Base-by-base conservation (phyloP, 2,888 invertebrate species). In the Stomorhina lunata region DNA sequence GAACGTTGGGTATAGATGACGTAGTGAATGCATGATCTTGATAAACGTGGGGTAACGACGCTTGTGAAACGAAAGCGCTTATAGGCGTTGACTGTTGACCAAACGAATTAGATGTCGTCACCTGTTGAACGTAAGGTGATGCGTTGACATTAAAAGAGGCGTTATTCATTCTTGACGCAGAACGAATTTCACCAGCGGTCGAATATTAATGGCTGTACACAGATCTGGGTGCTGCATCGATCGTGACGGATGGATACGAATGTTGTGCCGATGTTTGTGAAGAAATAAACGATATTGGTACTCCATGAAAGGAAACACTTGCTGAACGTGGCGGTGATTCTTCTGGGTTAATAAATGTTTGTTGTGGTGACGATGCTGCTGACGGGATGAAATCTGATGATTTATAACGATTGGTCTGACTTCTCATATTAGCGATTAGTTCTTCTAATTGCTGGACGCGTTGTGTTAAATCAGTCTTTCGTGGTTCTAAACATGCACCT, bases 361-460 rank as follows among this genome's bases (percentile, higher is more conserved):
- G 43, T 43, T 43, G 43, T 5, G 43, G 43, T 17, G 43, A 43
- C 5, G 43, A 43, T 17, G 43, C 43, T 43, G 6, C 17, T 43
- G 43, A 10, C 10, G 43, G 17, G 17, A 17, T 17, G 17, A 43
- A 43, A 43, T 43, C 17, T 2, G 43, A 17, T 43, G 43, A 10
- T 43, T 17, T 15, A 17, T 43, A 43, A 15, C 17, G 43, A 4
- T 43, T 10, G 17, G 43, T 43, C 5, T 43, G 43, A 4, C 5
- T 43, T 37, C 12, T 10, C 37, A 37, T 37, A 37, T 37, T 37
- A 10, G 37, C 12, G 1, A 37, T 37, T 10, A 37, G 12, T n/a
- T 55, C 68, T 32, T 69, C 43, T 5, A 69, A 27, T 43, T 69
- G 69, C 2, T 12, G 2, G 12, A 69, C 34, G 7, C 68, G 25